Evolutionary conservation across 2,113 vertebrate genomes (phyloP).

Genomic region (Megaceryle maxima): DNA sequence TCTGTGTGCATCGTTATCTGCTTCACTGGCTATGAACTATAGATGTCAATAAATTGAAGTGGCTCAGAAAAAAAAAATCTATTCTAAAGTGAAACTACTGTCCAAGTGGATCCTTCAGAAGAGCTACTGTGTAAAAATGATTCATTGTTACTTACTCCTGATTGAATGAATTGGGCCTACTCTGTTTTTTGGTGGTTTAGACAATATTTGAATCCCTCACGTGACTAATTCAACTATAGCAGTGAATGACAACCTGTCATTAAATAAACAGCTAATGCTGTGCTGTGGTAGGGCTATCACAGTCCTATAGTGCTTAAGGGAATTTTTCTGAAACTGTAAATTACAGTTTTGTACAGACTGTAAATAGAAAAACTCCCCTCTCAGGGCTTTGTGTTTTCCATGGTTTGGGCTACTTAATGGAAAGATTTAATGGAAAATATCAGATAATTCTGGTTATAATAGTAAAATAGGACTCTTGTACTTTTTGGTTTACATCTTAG

Average conservation of each 20-base stretch:
- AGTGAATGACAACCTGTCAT: not conserved
- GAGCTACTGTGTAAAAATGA: not conserved
- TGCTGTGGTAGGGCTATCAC: not conserved
- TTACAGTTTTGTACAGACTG: not conserved
- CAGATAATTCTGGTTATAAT: not conserved
- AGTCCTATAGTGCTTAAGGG: not conserved
- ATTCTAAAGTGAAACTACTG: not conserved
- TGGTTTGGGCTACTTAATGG: not conserved
- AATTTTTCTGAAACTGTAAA: not conserved
- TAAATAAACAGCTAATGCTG: not conserved
- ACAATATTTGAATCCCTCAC: not conserved
- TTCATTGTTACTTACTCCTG: not conserved
- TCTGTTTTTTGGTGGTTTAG: not conserved
- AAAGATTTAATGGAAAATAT: not conserved
- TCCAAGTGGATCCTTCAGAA: not conserved
- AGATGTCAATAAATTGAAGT: not conserved
- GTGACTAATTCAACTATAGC: not conserved
- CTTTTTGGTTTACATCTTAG: not conserved
- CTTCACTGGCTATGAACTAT: not conserved
- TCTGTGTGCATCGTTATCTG: not conserved
- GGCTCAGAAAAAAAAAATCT: not conserved
- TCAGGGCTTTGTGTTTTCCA: not conserved
- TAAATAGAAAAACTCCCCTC: not conserved
- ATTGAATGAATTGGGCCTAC: not conserved
- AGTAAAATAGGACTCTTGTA: not conserved